Percentiles rank a stretch among this genome's conserved stretches.
Conservation (phyloP, 2,113 vertebrate genomes). For the Sinocyclocheilus anophthalmus region DNA sequence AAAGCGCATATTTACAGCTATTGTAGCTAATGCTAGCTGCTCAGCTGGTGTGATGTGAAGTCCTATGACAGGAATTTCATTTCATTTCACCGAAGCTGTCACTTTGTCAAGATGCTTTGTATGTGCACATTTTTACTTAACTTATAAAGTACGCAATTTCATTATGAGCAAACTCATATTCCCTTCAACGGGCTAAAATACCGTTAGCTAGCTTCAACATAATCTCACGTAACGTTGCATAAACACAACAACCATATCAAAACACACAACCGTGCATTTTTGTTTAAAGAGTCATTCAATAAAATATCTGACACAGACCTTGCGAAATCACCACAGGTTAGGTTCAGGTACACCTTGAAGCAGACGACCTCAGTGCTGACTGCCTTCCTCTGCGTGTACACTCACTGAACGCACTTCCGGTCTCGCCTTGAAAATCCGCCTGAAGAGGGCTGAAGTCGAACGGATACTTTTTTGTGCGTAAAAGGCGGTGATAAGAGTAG, state of each 20-base stretch:
- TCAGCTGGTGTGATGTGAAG: neutral
- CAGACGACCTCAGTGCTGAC: slow-evolving; percentile 52
- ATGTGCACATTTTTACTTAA: too few species aligned
- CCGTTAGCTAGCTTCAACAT: neutral
- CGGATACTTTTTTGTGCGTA: neutral
- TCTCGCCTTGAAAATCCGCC: slow-evolving; percentile 30
- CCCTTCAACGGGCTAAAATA: neutral
- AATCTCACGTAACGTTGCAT: neutral
- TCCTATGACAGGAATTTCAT: too few species aligned
- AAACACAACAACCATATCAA: neutral
- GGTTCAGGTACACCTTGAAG: slow-evolving; percentile 4
- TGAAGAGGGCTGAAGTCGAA: neutral
- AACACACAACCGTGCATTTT: neutral
- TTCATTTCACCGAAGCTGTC: neutral
- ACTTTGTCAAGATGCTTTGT: neutral
- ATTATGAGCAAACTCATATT: neutral
- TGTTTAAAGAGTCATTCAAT: neutral
- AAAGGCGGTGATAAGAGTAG: neutral
- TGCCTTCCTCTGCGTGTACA: neutral
- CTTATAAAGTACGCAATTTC: neutral
- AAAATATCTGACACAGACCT: slow-evolving; percentile 24
- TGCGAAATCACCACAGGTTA: neutral
- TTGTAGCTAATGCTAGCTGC: slow-evolving; percentile 13
- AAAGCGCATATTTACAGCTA: neutral
- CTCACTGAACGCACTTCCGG: slow-evolving; percentile 27